phyloP scores from a whole-genome alignment of 2,113 vertebrate genomes.

The Pantherophis guttatus region DNA sequence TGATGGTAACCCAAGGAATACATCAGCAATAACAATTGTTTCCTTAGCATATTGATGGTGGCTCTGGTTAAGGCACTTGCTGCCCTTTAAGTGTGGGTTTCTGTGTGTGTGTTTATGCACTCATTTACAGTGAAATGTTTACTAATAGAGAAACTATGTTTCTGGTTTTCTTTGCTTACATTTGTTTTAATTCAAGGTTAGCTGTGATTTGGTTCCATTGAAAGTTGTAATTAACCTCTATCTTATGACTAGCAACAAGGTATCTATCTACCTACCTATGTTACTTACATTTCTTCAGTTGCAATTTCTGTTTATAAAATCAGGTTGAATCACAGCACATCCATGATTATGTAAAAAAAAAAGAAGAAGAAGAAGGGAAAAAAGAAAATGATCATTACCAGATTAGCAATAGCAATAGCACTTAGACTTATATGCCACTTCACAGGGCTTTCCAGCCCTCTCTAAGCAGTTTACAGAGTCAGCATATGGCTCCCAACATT shows the following conservation, averaged over 20 bases:
- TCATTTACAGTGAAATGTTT: neutral
- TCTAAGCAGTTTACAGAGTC: too few relatives aligned
- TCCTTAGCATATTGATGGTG: conserved; percentile 28
- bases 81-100: neutral
- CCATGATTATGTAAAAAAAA: conserved; percentile 21
- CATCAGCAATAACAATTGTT: neutral
- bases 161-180: neutral
- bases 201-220: neutral
- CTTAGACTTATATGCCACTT: too few relatives aligned
- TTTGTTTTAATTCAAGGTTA: neutral
- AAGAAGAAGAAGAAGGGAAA: too few relatives aligned
- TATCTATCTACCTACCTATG: neutral
- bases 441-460: too few relatives aligned
- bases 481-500: too few relatives aligned
- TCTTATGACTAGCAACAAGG: neutral
- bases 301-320: neutral
- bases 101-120: neutral
- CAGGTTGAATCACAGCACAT: conserved; percentile 29
- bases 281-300: neutral
- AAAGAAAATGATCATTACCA: conserved; percentile 10
- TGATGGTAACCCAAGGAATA: neutral
- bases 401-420: neutral
- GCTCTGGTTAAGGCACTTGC: neutral
- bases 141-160: neutral
- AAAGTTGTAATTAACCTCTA: neutral